These are phyloP conservation scores for Mastacembelus armatus DNA, from an alignment of 2,797 vertebrate genomes.

Conservation along the genomic window DNA sequence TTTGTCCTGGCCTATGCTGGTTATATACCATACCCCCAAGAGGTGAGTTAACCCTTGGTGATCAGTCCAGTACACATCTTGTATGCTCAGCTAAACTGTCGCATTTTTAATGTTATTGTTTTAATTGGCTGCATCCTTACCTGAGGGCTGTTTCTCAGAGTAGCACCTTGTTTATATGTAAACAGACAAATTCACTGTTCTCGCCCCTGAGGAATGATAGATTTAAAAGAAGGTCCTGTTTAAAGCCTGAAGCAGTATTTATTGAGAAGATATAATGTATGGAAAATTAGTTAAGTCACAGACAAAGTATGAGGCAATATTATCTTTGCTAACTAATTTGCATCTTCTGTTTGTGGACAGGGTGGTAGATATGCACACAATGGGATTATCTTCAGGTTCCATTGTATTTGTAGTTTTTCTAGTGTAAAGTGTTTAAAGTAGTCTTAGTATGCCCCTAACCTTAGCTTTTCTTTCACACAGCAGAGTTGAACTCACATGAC, in stretches of 20 bases:
- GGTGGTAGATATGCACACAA: constrained; percentile 15
- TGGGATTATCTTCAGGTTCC: constrained; percentile 31
- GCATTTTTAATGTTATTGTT: not conserved
- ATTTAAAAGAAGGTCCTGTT: not conserved
- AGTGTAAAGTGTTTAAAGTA: constrained; percentile 15
- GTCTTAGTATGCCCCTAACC: constrained; percentile 10
- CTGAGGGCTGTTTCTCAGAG: not conserved
- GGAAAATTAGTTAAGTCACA: too few relatives aligned
- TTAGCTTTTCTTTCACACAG: not conserved
- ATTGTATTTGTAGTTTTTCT: constrained; percentile 36
- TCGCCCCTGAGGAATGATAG: too few relatives aligned
- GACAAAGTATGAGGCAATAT: too few relatives aligned
- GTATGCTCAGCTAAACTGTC: not conserved
- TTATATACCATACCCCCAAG: constrained; percentile 95
- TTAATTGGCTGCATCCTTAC: not conserved
- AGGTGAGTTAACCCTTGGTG: constrained; percentile 82
- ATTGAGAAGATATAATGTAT: not conserved
- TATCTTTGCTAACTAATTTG: constrained; percentile 10
- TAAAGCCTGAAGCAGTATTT: not conserved
- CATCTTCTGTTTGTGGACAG: constrained; percentile 11
- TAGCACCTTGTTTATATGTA: not conserved
- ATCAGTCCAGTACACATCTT: not conserved
- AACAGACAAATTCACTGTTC: too few relatives aligned
- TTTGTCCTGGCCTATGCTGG: constrained; percentile 98
- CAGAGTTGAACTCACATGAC: not conserved